Conservation (phyloP, 2,113 vertebrate genomes). For the Scophthalmus maximus region DNA sequence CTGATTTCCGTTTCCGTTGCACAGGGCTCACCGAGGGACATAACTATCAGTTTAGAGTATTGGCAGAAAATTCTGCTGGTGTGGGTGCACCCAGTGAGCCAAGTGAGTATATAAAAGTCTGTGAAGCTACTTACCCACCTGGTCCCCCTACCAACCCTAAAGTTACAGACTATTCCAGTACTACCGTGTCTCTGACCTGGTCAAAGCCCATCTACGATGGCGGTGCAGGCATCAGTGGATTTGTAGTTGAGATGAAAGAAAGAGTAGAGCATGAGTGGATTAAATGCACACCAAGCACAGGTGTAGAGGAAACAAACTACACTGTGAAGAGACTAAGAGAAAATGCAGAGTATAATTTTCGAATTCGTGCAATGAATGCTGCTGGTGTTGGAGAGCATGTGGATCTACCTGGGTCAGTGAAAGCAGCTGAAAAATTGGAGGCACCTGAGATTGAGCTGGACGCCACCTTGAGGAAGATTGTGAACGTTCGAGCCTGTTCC, state of each 20-base stretch:
- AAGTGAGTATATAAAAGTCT: slow-evolving; percentile 92
- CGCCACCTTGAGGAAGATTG: slow-evolving; percentile 91
- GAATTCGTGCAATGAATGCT: slow-evolving; percentile 91
- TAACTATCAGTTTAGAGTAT: slow-evolving; percentile 95
- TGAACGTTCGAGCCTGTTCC: slow-evolving; percentile 90
- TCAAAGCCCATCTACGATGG: slow-evolving; percentile 97
- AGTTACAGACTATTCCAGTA: slow-evolving; percentile 91
- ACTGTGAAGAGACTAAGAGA: slow-evolving; percentile 92
- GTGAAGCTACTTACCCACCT: slow-evolving; percentile 93
- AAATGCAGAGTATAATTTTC: slow-evolving; percentile 94
- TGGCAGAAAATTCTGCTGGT: slow-evolving; percentile 96
- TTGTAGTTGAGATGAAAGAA: slow-evolving; percentile 92
- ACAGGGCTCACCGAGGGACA: slow-evolving; percentile 93
- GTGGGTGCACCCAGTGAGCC: slow-evolving; percentile 90
- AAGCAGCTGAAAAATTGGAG: slow-evolving; percentile 90
- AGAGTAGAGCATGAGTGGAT: slow-evolving; percentile 90
- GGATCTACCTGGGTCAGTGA: slow-evolving; percentile 85
- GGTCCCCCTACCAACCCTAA: slow-evolving; percentile 95
- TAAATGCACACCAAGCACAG: slow-evolving; percentile 87
- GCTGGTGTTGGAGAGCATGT: slow-evolving; percentile 92
- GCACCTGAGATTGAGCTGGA: slow-evolving; percentile 97
- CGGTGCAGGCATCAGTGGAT: slow-evolving; percentile 90
- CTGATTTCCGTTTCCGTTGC: slow-evolving; percentile 90
- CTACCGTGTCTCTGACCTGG: slow-evolving; percentile 92
- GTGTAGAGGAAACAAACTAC: slow-evolving; percentile 89